These are phyloP conservation scores for Zosterops hypoxanthus DNA, from an alignment of 2,113 vertebrate genomes.

Conservation along the genomic window DNA sequence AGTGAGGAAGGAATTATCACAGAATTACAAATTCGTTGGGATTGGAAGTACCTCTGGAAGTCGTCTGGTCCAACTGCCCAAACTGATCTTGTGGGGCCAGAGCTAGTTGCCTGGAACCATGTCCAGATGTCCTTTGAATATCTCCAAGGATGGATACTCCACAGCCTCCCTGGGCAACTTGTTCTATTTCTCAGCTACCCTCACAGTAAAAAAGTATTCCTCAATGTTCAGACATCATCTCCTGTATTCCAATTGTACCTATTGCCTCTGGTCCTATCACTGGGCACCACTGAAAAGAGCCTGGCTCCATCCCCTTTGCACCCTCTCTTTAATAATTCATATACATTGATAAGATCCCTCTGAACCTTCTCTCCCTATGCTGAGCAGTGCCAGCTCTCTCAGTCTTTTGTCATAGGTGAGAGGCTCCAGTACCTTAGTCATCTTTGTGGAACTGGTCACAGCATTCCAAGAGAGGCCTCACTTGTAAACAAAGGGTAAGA, in stretches of 20 bases:
- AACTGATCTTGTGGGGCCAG: neutral
- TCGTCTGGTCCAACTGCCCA: rapidly evolving
- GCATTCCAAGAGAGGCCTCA: neutral
- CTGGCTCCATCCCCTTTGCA: neutral
- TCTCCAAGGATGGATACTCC: neutral
- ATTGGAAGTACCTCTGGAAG: neutral
- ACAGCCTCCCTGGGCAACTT: neutral
- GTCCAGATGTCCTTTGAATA: neutral
- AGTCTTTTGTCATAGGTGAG: neutral
- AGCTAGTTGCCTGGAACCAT: neutral
- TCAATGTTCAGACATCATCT: neutral
- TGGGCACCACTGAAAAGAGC: neutral
- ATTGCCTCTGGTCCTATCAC: neutral
- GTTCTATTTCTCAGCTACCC: neutral
- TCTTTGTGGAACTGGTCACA: neutral
- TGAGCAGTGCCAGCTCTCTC: neutral
- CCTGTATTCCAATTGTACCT: neutral
- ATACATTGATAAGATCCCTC: neutral
- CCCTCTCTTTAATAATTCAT: neutral
- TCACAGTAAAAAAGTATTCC: neutral
- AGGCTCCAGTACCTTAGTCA: neutral
- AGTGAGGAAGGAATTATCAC: neutral
- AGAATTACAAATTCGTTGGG: neutral
- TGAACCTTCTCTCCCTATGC: neutral
- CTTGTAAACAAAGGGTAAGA: neutral